These are phyloP conservation scores for Dascillus cervinus DNA, from an alignment of 2,888 invertebrate genomes.

Conservation along the genomic window DNA sequence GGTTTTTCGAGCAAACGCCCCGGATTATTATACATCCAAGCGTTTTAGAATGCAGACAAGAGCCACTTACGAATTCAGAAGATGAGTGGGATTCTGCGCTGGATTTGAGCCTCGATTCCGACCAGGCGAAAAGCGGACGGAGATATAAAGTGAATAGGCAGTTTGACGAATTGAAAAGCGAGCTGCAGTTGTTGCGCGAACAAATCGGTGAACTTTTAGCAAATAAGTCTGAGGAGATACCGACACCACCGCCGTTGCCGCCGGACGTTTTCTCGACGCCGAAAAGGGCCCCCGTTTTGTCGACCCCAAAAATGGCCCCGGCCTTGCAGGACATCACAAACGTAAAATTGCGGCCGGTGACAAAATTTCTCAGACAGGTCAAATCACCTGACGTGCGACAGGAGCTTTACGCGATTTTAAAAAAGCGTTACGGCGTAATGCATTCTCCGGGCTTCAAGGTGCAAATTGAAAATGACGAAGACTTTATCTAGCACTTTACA, in stretches of 20 bases:
- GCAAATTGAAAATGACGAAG: too few species aligned
- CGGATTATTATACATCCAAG: conserved; percentile 7
- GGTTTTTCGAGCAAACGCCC: conserved; percentile 12
- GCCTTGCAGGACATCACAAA: conserved; percentile 7
- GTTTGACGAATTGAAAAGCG: conserved; percentile 1
- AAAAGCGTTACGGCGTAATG: conserved; percentile 27
- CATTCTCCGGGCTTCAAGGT: conserved; percentile 28
- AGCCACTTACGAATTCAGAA: conserved; percentile 4
- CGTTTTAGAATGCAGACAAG: conserved; percentile 9
- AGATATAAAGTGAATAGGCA: background rate
- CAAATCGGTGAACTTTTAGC: conserved; percentile 5
- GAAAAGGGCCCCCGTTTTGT: background rate
- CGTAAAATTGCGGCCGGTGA: conserved; percentile 16
- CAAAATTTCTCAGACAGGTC: conserved; percentile 6
- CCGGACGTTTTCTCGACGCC: conserved; percentile 1
- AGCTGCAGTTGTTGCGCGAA: conserved; percentile 5
- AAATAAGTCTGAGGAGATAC: conserved; percentile 2
- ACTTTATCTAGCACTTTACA: too few species aligned
- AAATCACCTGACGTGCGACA: conserved; percentile 21
- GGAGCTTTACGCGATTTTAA: conserved; percentile 25
- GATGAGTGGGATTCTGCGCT: conserved; percentile 9
- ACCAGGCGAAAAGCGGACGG: background rate
- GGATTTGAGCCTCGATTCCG: conserved; percentile 8
- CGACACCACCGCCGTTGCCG: conserved; percentile 10
- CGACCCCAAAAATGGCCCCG: background rate